A percentile compares a stretch with the other conserved stretches of the same genome.
Conservation (phyloP, 2,797 vertebrate genomes). For the Huso huso region DNA sequence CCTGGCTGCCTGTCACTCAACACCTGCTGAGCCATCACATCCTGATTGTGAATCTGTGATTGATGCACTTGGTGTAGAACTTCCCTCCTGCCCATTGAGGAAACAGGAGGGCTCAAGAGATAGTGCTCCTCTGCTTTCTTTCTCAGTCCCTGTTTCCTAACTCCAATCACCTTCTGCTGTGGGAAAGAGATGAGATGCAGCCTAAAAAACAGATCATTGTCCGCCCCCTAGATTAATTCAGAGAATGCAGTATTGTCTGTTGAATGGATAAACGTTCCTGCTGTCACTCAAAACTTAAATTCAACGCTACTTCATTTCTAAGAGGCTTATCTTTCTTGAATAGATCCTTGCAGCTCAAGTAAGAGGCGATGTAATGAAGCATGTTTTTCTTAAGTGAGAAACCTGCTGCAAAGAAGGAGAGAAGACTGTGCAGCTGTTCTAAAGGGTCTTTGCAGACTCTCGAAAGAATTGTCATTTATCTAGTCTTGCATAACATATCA, state of each 20-base stretch:
- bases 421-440: conserved; percentile 90
- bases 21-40: conserved; percentile 61
- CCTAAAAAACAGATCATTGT: conserved; percentile 99
- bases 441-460: conserved; percentile 68
- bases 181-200: conserved; percentile 98
- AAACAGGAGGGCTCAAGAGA: conserved; percentile 82
- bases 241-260: conserved; percentile 98
- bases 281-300: conserved; percentile 98
- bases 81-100: conserved; percentile 63
- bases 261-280: conserved; percentile 99
- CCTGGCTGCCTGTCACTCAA: conserved; percentile 64
- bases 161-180: conserved; percentile 97
- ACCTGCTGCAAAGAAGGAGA: conserved; percentile 90
- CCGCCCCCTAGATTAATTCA: conserved; percentile 99
- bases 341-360: conserved; percentile 95
- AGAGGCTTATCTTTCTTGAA: conserved; percentile 99
- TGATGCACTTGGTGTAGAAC: conserved; percentile 78
- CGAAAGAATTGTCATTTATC: conserved; percentile 89
- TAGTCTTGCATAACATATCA: conserved; percentile 82
- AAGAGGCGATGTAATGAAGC: conserved; percentile 99
- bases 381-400: conserved; percentile 97
- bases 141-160: conserved; percentile 71
- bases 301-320: conserved; percentile 99
- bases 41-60: conserved; percentile 72
- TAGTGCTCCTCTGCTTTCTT: conserved; percentile 69